Evolutionary conservation across 2,797 vertebrate species (phyloP).

Genomic region (Numenius phaeopus): DNA sequence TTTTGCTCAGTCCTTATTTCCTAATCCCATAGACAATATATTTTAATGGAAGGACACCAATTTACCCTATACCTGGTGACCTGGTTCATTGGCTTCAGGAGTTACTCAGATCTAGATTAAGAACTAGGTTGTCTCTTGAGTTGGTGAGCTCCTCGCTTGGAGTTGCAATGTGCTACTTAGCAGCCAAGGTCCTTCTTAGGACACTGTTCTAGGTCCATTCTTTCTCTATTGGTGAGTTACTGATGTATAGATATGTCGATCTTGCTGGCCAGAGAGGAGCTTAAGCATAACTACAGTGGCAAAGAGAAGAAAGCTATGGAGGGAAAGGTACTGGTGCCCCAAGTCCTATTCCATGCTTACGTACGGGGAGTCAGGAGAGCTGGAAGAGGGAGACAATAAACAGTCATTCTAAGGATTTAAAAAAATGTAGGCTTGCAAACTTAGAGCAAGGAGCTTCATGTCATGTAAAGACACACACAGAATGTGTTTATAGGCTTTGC

Average conservation of each 20-base stretch:
- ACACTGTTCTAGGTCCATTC: neutral
- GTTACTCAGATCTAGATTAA: neutral
- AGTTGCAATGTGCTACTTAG: neutral
- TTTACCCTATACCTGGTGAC: neutral
- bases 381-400: constrained; percentile 22
- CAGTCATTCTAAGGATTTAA: constrained; percentile 44
- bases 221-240: neutral
- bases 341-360: constrained; percentile 8
- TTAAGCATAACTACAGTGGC: neutral
- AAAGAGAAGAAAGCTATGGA: neutral
- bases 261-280: neutral
- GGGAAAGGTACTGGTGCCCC: neutral
- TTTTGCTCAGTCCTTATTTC: neutral
- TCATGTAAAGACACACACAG: constrained; percentile 29
- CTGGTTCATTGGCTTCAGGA: neutral
- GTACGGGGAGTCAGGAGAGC: neutral
- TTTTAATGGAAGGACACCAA: neutral
- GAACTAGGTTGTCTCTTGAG: neutral
- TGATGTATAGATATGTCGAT: neutral
- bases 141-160: neutral
- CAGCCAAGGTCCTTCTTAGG: neutral
- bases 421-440: constrained; percentile 1
- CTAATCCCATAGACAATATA: neutral
- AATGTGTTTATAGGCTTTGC: constrained; percentile 70
- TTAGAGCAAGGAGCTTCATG: constrained; percentile 29